These are phyloP conservation scores for Oreortyx pictus DNA, from an alignment of 2,797 vertebrate species.

Conservation along the genomic window DNA sequence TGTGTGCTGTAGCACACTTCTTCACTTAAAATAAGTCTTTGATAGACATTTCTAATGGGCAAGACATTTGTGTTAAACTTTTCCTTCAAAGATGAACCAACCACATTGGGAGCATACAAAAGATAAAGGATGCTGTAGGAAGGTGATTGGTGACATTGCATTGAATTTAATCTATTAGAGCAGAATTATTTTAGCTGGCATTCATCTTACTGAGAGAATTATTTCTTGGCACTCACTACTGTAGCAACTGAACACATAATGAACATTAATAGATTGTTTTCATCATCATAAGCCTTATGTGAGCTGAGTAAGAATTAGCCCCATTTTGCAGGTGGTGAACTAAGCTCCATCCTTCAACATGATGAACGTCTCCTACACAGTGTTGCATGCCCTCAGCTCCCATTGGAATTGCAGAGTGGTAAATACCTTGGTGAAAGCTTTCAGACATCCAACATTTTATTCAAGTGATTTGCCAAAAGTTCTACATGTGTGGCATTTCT, in stretches of 20 bases:
- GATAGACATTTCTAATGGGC: background rate
- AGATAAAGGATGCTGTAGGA: background rate
- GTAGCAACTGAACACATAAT: slow-evolving; percentile 66
- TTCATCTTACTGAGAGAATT: slow-evolving; percentile 56
- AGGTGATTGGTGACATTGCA: slow-evolving; percentile 50
- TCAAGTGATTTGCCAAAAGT: slow-evolving; percentile 49
- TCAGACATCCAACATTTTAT: slow-evolving; percentile 43
- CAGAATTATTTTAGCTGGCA: slow-evolving; percentile 61
- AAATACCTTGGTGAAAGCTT: slow-evolving; percentile 51
- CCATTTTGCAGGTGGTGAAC: slow-evolving; percentile 60
- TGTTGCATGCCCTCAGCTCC: slow-evolving; percentile 24
- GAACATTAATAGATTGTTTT: slow-evolving; percentile 74
- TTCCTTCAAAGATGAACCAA: background rate
- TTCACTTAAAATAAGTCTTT: background rate
- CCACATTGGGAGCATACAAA: background rate
- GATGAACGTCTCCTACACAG: slow-evolving; percentile 15
- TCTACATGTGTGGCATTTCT: slow-evolving; percentile 20
- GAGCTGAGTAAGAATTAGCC: slow-evolving; percentile 64
- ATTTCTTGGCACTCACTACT: slow-evolving; percentile 50
- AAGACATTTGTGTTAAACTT: background rate
- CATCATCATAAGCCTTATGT: slow-evolving; percentile 58
- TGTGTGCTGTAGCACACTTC: background rate
- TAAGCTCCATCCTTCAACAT: slow-evolving; percentile 52
- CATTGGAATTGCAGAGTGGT: slow-evolving; percentile 15
- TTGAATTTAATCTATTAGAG: slow-evolving; percentile 55